These are phyloP conservation scores for Lithodes maja DNA, from an alignment of 2,888 invertebrate genomes.

Conservation along the genomic window DNA sequence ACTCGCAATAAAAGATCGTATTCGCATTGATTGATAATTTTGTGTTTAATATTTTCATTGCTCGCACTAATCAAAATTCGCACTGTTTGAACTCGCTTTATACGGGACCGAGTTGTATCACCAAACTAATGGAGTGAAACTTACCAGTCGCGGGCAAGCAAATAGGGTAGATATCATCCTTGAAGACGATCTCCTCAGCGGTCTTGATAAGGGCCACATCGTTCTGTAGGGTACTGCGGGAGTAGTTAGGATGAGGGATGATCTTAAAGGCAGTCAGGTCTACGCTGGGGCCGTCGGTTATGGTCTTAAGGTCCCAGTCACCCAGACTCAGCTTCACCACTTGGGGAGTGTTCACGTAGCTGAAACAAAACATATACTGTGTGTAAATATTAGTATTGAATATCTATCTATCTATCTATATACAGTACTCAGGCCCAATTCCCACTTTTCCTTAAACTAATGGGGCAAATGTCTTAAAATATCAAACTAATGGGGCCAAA, in stretches of 20 bases:
- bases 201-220: constrained; percentile 61
- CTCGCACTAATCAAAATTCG: too few species aligned
- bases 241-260: constrained; percentile 55
- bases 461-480: too few species aligned
- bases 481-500: too few species aligned
- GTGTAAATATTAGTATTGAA: too few species aligned
- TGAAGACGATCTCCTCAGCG: constrained; percentile 19
- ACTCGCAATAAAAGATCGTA: too few species aligned
- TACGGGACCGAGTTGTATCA: too few species aligned
- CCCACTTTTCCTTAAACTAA: too few species aligned
- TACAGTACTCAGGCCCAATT: too few species aligned
- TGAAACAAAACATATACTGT: not conserved
- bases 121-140: not conserved
- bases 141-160: constrained; percentile 51
- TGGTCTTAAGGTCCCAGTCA: constrained; percentile 48
- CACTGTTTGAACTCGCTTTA: too few species aligned
- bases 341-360: constrained; percentile 14
- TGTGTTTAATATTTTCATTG: too few species aligned
- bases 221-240: constrained; percentile 61
- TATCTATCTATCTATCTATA: too few species aligned
- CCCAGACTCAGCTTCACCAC: constrained; percentile 24
- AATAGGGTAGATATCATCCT: constrained; percentile 45
- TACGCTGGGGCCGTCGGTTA: constrained; percentile 10
- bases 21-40: too few species aligned
- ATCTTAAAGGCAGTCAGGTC: not conserved